Evolutionary conservation across 1,140 invertebrate species (phyloP).

Genomic region (Pseudomyrmex gracilis): DNA sequence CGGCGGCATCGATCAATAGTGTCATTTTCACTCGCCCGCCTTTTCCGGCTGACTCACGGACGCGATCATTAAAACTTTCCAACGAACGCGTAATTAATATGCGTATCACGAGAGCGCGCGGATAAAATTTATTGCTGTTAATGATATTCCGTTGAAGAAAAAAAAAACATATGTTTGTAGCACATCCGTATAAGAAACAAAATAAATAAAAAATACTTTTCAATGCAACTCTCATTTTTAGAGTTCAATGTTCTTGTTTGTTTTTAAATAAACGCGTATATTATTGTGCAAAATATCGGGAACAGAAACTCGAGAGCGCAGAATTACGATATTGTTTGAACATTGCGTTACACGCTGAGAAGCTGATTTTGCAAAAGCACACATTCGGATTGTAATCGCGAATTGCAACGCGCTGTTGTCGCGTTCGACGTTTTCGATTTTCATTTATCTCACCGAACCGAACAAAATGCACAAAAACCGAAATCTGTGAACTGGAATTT

Average conservation of each 20-base stretch:
- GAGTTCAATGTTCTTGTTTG: neutral
- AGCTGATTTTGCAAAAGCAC: neutral
- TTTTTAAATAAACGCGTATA: neutral
- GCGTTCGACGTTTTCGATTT: too few relatives aligned
- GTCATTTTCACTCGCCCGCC: slow-evolving; percentile 76
- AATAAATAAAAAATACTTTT: neutral
- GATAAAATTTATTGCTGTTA: neutral
- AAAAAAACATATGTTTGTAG: too few relatives aligned
- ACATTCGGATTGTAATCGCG: neutral
- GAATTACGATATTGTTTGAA: neutral
- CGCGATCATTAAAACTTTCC: slow-evolving; percentile 82
- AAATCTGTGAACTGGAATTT: neutral
- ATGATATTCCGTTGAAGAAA: slow-evolving; percentile 43
- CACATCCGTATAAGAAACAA: neutral
- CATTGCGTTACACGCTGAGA: too few relatives aligned
- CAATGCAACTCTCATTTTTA: neutral
- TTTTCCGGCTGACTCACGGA: slow-evolving; percentile 78
- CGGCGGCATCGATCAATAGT: slow-evolving; percentile 63
- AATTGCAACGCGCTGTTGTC: slow-evolving; percentile 8
- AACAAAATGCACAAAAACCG: neutral
- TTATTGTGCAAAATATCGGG: neutral
- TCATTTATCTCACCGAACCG: too few relatives aligned
- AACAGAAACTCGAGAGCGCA: neutral
- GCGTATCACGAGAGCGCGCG: slow-evolving; percentile 20
- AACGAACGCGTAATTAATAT: slow-evolving; percentile 75